These are phyloP conservation scores for Drosophila diplacantha DNA, from an alignment of 2,888 invertebrate species.

Conservation along the genomic window DNA sequence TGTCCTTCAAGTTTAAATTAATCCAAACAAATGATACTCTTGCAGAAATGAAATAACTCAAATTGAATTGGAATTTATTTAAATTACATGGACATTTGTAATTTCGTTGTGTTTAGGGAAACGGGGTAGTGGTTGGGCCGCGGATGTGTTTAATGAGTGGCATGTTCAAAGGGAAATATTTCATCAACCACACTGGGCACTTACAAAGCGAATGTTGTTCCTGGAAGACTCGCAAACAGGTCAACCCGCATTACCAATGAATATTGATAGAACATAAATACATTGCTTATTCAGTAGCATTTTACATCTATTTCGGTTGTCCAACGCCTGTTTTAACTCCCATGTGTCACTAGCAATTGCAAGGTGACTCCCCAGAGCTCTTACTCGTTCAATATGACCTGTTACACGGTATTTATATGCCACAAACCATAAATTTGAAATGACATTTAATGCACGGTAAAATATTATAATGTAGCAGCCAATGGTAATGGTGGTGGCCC, in stretches of 20 bases:
- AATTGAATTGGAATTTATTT: background rate
- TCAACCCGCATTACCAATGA: background rate
- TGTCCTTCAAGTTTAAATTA: background rate
- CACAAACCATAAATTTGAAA: conserved; percentile 46
- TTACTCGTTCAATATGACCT: conserved; percentile 4
- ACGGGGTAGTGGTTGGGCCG: background rate
- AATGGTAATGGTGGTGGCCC: conserved; percentile 10
- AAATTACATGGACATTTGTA: no score
- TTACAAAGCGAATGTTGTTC: background rate
- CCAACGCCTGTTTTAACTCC: background rate
- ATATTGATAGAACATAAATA: conserved; percentile 14
- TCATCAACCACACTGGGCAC: background rate
- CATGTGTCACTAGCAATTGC: background rate
- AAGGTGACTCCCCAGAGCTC: background rate
- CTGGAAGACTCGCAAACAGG: background rate
- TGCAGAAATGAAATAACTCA: background rate
- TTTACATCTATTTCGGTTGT: conserved; percentile 8
- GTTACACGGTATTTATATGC: conserved; percentile 17
- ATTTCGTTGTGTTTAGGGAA: background rate
- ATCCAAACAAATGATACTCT: background rate
- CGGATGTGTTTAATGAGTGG: conserved; percentile 25
- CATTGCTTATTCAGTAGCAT: background rate
- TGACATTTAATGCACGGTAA: conserved; percentile 54
- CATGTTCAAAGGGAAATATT: conserved; percentile 1
- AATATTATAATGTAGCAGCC: conserved; percentile 34